Evolutionary conservation across 1,140 invertebrate species (phyloP).

Genomic region (Ephestia elutella): DNA sequence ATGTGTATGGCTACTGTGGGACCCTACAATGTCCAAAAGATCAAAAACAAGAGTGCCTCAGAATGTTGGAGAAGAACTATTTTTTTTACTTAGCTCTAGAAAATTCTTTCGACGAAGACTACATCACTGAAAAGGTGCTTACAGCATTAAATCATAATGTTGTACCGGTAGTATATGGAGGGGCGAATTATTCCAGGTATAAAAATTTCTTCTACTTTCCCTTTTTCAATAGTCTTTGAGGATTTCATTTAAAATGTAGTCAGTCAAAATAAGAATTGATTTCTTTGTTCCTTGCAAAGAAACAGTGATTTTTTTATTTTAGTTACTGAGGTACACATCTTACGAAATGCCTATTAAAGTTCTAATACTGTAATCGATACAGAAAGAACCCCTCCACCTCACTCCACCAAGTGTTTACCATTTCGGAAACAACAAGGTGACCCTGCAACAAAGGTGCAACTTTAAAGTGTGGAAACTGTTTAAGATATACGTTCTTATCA

Average conservation of each 20-base stretch:
- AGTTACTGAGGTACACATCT: no score
- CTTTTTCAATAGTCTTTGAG: background rate
- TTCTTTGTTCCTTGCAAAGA: no score
- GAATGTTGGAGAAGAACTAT: conserved; percentile 71
- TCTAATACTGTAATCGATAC: no score
- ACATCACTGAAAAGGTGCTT: conserved; percentile 80
- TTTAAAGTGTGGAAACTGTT: no score
- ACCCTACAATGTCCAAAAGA: conserved; percentile 44
- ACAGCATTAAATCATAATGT: conserved; percentile 64
- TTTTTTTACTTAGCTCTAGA: conserved; percentile 83
- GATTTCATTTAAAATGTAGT: no score
- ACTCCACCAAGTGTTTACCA: no score
- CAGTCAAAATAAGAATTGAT: no score
- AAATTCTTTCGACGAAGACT: conserved; percentile 78
- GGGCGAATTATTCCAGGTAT: conserved; percentile 55
- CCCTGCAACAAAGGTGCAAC: no score
- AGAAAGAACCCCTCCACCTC: no score
- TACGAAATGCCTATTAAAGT: no score
- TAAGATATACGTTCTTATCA: background rate
- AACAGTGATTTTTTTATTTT: no score
- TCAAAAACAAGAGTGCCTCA: conserved; percentile 50
- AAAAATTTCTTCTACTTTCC: background rate
- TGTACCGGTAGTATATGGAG: conserved; percentile 74
- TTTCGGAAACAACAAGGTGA: no score
- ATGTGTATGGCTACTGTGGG: conserved; percentile 82